Evolutionary conservation across 37 sponge, comb jelly and placozoan genomes (phyloP).

Genomic region (Tethya wilhelma): DNA sequence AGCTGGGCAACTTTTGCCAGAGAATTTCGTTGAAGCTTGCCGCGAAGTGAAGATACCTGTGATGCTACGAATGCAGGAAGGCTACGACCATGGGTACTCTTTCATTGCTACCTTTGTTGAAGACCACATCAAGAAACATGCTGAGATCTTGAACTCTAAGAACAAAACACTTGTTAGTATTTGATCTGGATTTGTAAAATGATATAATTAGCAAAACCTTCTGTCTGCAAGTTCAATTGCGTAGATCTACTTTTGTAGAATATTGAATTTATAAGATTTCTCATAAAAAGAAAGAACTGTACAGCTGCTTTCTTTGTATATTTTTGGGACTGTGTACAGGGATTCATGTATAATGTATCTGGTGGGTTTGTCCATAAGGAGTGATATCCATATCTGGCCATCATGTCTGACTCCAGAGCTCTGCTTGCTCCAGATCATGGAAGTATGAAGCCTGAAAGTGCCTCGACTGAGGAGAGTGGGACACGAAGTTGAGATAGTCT

Average conservation of each 20-base stretch:
- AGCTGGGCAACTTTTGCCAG: conserved; percentile 76
- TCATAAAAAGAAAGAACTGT: too few species aligned
- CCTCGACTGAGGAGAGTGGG: conserved; percentile 63
- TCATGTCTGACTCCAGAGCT: conserved; percentile 18
- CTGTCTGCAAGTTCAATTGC: too few species aligned
- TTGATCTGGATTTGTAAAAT: background rate
- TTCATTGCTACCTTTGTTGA: conserved; percentile 90
- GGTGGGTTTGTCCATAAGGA: background rate
- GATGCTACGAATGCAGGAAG: conserved; percentile 87
- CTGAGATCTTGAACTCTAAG: conserved; percentile 63
- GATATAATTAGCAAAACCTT: too few species aligned
- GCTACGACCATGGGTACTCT: conserved; percentile 96
- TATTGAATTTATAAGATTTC: too few species aligned
- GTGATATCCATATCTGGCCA: background rate
- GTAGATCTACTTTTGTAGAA: too few species aligned
- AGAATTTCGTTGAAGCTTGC: conserved; percentile 84
- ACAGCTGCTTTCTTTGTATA: background rate
- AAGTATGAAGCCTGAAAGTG: conserved; percentile 32
- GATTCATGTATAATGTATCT: background rate
- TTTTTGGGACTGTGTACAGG: background rate
- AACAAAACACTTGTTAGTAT: background rate
- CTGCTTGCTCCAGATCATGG: conserved; percentile 39
- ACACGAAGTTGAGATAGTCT: conserved; percentile 74
- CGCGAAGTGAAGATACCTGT: conserved; percentile 56
- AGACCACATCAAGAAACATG: conserved; percentile 93